Evolutionary conservation across 2,888 invertebrate genomes (phyloP).

Genomic region (Perdita meconis): DNA sequence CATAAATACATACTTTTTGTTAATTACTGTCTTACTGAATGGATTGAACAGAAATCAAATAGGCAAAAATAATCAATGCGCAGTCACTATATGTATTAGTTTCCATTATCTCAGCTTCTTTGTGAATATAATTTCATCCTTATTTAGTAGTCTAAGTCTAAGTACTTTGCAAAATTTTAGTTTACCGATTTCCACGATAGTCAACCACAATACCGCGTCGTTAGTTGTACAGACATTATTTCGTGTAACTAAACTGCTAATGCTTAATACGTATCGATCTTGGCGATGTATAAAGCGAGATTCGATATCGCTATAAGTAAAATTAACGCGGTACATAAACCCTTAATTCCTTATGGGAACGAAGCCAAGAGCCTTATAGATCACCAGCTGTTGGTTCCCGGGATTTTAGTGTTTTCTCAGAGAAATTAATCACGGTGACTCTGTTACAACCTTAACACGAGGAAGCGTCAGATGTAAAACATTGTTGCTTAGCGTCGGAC

Average conservation of each 20-base stretch:
- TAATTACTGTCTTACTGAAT: background rate
- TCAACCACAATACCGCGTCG: background rate
- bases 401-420: conserved; percentile 21
- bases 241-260: conserved; percentile 18
- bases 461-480: background rate
- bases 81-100: too few relatives aligned
- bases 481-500: background rate
- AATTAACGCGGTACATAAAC: conserved; percentile 36
- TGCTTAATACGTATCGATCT: conserved; percentile 30
- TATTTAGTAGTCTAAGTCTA: too few relatives aligned
- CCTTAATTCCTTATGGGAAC: conserved; percentile 31
- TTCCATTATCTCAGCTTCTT: too few relatives aligned
- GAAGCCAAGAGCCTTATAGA: background rate
- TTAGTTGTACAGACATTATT: background rate
- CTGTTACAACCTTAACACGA: conserved; percentile 9
- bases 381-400: conserved; percentile 15
- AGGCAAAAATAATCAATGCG: too few relatives aligned
- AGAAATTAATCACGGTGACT: conserved; percentile 25
- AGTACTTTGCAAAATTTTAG: too few relatives aligned
- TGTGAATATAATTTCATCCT: too few relatives aligned
- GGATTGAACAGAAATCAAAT: too few relatives aligned
- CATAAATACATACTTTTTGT: background rate
- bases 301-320: conserved; percentile 1
- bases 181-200: too few relatives aligned
- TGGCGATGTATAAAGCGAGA: background rate